Evolutionary conservation across 1,140 invertebrate genomes (phyloP).

Genomic region (Sitodiplosis mosellana): DNA sequence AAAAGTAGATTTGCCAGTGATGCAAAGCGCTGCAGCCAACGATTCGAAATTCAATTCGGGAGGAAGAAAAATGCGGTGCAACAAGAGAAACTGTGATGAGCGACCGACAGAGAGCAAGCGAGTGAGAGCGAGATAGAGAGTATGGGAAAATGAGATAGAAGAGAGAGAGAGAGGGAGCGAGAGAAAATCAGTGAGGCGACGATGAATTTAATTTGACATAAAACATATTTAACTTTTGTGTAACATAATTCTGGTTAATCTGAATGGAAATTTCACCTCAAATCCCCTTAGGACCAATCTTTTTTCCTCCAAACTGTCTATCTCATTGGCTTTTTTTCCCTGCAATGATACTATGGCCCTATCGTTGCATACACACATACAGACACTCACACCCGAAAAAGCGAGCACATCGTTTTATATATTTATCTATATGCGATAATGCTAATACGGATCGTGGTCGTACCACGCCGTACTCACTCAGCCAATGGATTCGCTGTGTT

Average conservation of each 20-base stretch:
- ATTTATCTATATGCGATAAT: background rate
- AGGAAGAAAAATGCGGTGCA: too few species aligned
- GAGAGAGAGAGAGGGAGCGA: background rate
- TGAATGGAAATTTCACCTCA: slow-evolving; percentile 1
- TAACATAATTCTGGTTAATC: background rate
- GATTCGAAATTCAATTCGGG: too few species aligned
- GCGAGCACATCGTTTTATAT: background rate
- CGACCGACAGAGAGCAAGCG: too few species aligned
- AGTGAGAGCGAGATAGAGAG: too few species aligned
- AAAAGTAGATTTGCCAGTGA: too few species aligned
- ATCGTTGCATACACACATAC: background rate
- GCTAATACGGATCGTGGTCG: background rate
- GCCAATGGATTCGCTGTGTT: too few species aligned
- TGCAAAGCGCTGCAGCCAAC: too few species aligned
- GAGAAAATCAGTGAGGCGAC: background rate
- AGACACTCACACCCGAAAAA: background rate
- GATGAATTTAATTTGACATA: slow-evolving; percentile 1
- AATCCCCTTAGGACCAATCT: slow-evolving; percentile 1
- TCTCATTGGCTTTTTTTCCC: background rate
- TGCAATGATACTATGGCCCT: background rate
- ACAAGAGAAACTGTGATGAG: too few species aligned
- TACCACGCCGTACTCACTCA: background rate
- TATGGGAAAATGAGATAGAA: too few species aligned
- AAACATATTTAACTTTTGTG: slow-evolving; percentile 1
- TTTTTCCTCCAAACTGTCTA: background rate